phyloP scores from a whole-genome alignment of 2,797 vertebrate species.

The Enteromius afrohamiltoni region DNA sequence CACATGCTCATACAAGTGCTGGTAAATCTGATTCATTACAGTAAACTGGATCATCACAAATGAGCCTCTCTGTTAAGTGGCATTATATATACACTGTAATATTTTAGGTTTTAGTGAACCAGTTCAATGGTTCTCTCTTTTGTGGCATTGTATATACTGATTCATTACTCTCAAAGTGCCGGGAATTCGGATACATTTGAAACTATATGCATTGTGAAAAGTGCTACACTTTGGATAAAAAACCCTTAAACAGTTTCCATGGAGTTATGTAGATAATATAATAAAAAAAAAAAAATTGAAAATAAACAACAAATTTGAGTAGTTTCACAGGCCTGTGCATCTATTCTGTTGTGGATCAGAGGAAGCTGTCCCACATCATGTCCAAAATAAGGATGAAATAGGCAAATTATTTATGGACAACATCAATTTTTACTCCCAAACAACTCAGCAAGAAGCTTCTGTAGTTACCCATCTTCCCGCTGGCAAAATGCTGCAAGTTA shows the following conservation, averaged over 20 bases:
- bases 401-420: not conserved
- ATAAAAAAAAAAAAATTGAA: not conserved
- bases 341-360: not conserved
- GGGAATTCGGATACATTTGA: not conserved
- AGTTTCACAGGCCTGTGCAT: not conserved
- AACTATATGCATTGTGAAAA: too few species aligned
- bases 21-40: not conserved
- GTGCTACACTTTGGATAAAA: not conserved
- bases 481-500: slow-evolving; percentile 31
- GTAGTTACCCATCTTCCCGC: slow-evolving; percentile 16
- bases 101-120: not conserved
- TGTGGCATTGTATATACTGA: not conserved
- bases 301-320: not conserved
- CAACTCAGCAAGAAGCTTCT: not conserved
- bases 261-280: not conserved
- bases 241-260: too few species aligned
- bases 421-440: not conserved
- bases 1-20: not conserved
- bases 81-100: not conserved
- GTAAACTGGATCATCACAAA: not conserved
- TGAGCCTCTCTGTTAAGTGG: not conserved
- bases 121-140: not conserved
- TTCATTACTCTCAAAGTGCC: not conserved
- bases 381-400: slow-evolving; percentile 18
- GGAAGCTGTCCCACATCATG: not conserved